Evolutionary conservation across 2,797 vertebrate genomes (phyloP), one percentile per base, ranked within the genome.

Genomic region (Gadopsis marmoratus): DNA sequence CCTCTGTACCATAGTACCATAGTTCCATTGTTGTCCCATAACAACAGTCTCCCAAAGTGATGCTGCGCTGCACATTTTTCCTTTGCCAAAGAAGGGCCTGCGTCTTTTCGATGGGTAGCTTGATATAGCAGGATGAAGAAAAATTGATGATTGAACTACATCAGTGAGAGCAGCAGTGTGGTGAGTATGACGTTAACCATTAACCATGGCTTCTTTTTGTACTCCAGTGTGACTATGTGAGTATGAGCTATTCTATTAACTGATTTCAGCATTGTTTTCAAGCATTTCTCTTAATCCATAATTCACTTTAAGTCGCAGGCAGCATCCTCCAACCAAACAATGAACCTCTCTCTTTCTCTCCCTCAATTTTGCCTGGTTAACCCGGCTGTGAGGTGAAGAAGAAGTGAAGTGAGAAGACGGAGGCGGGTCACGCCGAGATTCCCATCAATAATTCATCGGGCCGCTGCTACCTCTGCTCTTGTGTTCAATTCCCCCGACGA

Each of bases 361-460:
- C 87, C 85, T 92, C 81, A 89, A 85, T 85, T 86, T 91, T 91
- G 93, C 92, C 93, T 94, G 92, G 93, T 95, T 95, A 95, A 96
- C 92, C 93, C 78, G 70, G 91, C 90, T 93, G 85, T 88, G 92
- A 91, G 91, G 91, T 92, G 92, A 94, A 89, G 86, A 91, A 90
- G 91, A 90, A 92, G 91, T 92, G 91, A 89, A 92, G 91, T 89
- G 90, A 93, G 89, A 90, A 87, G 91, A 81, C 91, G 84, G 84
- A 93, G 91, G 90, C 84, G 84, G 86, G 93, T 94, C 95, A 88
- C 79, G 88, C 88, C 79, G 93, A 96, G 94, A 95, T 95, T 96
- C 93, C 80, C 92, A 96, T 97, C 95, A 91, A 96, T 96, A 96
- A 94, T 96, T 95, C 93, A 94, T 96, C 84, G 88, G 73, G 90